These are phyloP conservation scores for Eutolmus rufibarbis DNA, from an alignment of 2,888 invertebrate genomes.

Conservation along the genomic window DNA sequence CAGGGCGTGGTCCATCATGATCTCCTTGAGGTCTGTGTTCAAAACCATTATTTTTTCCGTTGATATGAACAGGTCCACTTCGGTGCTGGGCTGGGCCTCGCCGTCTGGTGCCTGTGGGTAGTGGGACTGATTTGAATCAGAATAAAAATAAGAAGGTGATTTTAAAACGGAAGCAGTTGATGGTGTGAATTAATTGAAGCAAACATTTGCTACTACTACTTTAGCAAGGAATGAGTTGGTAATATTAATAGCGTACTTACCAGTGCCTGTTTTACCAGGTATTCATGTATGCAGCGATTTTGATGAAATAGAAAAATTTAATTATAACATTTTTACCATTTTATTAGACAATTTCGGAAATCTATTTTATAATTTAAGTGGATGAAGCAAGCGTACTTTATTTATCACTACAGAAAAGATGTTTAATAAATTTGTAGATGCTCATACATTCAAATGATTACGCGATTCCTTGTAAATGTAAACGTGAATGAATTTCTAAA, in stretches of 20 bases:
- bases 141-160: background rate
- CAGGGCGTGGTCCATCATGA: conserved; percentile 99
- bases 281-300: background rate
- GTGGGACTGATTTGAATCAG: background rate
- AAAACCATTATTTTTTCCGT: conserved; percentile 99
- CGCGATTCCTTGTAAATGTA: background rate
- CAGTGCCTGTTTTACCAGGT: conserved; percentile 2
- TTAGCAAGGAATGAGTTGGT: background rate
- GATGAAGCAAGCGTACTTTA: background rate
- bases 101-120: conserved; percentile 89
- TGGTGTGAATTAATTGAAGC: conserved; percentile 30
- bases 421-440: background rate
- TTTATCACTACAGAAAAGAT: background rate
- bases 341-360: background rate
- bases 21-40: conserved; percentile 98
- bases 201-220: background rate
- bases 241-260: conserved; percentile 5
- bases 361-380: background rate
- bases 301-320: conserved; percentile 22
- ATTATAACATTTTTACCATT: background rate
- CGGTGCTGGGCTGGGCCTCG: conserved; percentile 97
- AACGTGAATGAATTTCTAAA: too few species aligned
- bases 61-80: conserved; percentile 98
- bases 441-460: background rate
- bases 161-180: background rate